A percentile compares a stretch with the other conserved stretches of the same genome.
phyloP scores from a whole-genome alignment of 2,888 invertebrate genomes.

The Anagyrus pseudococci region DNA sequence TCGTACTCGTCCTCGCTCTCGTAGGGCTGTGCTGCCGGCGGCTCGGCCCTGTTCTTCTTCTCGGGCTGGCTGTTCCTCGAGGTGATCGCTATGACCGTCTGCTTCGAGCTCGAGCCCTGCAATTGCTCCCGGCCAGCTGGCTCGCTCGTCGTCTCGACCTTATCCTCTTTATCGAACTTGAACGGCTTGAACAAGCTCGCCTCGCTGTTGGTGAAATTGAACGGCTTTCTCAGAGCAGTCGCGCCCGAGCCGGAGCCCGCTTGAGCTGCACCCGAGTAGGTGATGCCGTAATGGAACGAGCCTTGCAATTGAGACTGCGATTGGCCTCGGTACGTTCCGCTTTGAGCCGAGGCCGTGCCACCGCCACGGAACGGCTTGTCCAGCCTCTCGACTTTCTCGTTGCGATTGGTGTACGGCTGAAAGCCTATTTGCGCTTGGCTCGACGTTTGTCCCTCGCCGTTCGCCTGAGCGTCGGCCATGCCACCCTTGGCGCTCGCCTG shows the following conservation, averaged over 20 bases:
- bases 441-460: constrained; percentile 83
- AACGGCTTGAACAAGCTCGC: constrained; percentile 51
- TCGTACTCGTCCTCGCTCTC: constrained; percentile 66
- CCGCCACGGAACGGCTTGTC: constrained; percentile 74
- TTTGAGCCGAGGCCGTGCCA: constrained; percentile 81
- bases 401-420: constrained; percentile 70
- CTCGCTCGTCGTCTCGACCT: constrained; percentile 8
- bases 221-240: constrained; percentile 54
- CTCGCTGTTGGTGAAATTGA: constrained; percentile 51
- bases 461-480: constrained; percentile 85
- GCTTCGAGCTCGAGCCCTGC: constrained; percentile 22
- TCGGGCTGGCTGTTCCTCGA: constrained; percentile 18
- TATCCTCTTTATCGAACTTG: constrained; percentile 39
- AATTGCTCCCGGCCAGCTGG: constrained; percentile 12
- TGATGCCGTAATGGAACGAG: constrained; percentile 78
- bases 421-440: constrained; percentile 91
- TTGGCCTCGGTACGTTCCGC: constrained; percentile 77
- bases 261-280: constrained; percentile 82
- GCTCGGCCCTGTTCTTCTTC: constrained; percentile 14
- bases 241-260: constrained; percentile 73
- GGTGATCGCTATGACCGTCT: constrained; percentile 33
- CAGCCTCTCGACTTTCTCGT: constrained; percentile 65
- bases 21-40: constrained; percentile 13
- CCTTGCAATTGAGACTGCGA: constrained; percentile 85
- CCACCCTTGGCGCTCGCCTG: constrained; percentile 84